Evolutionary conservation across 2,888 invertebrate genomes (phyloP), one percentile per base, ranked within the genome.

Genomic region (Stenoptilia bipunctidactyla): DNA sequence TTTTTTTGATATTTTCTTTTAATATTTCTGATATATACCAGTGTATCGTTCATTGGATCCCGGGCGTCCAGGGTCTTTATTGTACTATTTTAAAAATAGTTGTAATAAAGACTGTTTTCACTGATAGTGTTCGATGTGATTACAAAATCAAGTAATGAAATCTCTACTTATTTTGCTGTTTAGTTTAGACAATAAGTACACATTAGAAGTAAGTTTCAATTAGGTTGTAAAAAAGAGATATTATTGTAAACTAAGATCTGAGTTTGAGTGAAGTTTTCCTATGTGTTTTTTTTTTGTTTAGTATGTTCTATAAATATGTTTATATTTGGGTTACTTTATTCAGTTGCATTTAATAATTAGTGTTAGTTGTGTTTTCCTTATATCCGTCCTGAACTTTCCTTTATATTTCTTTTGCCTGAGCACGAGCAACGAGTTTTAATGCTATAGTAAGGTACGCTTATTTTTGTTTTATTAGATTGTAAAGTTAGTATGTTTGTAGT

Each of bases 71-170:
- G 55, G 56, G 64, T 66, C 70, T 79, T 76, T 76, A 69, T 70
- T 66, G 53, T 60, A 70, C 79, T 80, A 80, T 80, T 80, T 75
- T 44, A 63, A 52, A 76, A 79, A 79, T 79, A 80, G 80, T 75
- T 60, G 45, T 48, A 50, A 62, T 75, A 69, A 77, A 75, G 76
- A 45, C 61, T 55, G 3, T 9, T 9, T 30, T 30, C 30, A 30
- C 10, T 30, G 30, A n/a, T 4, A 30, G 25, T 25, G 30, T 12
- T 30, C n/a, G 51, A 61, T 51, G 15, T 39, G 20, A 35, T 42
- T 37, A 42, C 46, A 35, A 42, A n/a, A 38, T 38, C 48, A 20
- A 20, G 8, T 20, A 3, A 20, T 20, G n/a, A n/a, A 30, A 30
- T 30, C 30, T 30, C 30, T 30, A 30, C 30, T 30, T 30, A 46